phyloP scores from a whole-genome alignment of 2,113 vertebrate genomes.

The Cranoglanis bouderius region DNA sequence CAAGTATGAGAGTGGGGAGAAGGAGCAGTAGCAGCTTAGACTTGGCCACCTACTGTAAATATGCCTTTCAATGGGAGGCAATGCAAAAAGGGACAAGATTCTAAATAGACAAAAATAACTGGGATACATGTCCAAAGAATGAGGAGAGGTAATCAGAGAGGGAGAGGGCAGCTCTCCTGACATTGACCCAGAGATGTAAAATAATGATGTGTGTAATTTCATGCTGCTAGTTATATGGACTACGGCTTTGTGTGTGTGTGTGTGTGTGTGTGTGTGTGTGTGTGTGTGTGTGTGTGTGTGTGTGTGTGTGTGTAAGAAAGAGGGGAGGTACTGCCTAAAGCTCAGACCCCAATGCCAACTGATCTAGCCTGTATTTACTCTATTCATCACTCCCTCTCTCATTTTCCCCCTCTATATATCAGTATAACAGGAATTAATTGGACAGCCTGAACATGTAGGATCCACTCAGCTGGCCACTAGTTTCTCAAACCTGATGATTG shows the following conservation, averaged over 20 bases:
- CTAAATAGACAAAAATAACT: conserved; percentile 16
- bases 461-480: background rate
- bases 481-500: conserved; percentile 10
- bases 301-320: conserved; percentile 9
- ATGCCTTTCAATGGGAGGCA: conserved; percentile 5
- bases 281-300: conserved; percentile 11
- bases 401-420: conserved; percentile 7
- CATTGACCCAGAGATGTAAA: conserved; percentile 66
- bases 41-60: conserved; percentile 8
- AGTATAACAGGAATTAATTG: conserved; percentile 36
- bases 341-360: conserved; percentile 44
- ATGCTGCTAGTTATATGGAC: conserved; percentile 47
- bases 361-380: conserved; percentile 46
- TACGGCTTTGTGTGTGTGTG: background rate
- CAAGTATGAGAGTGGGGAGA: conserved; percentile 23
- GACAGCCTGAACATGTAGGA: conserved; percentile 27
- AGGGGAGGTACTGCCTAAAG: conserved; percentile 43
- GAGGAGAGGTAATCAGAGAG: conserved; percentile 24
- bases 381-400: conserved; percentile 45
- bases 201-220: conserved; percentile 61
- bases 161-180: conserved; percentile 63
- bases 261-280: too few species aligned
- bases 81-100: background rate
- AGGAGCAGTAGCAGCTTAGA: conserved; percentile 22
- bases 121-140: background rate